phyloP scores from a whole-genome alignment of 2,888 invertebrate species.

The Leptinotarsa juncta region DNA sequence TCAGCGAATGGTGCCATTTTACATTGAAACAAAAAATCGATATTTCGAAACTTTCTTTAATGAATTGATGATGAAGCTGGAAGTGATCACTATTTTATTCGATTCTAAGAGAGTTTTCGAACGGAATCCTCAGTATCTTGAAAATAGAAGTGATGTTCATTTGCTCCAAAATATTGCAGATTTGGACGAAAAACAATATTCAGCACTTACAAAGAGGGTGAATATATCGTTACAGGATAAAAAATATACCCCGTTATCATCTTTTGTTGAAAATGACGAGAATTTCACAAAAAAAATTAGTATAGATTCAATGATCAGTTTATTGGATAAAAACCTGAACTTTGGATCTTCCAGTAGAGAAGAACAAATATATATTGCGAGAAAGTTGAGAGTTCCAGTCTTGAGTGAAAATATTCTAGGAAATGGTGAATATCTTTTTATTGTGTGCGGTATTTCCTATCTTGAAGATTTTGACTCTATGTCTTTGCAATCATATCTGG shows the following conservation, averaged over 20 bases:
- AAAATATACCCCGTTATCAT: not conserved
- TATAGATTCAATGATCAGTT: not conserved
- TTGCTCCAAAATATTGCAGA: not conserved
- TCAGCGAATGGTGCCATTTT: not conserved
- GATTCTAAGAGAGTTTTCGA: not conserved
- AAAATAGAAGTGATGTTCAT: not conserved
- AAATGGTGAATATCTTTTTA: not conserved
- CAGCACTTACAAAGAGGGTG: not conserved
- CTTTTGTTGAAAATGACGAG: not conserved
- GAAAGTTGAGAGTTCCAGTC: slow-evolving; percentile 11
- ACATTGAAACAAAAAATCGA: not conserved
- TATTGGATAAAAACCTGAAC: not conserved
- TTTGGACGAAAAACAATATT: slow-evolving; percentile 8
- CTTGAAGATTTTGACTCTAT: not conserved
- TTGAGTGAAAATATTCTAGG: not conserved
- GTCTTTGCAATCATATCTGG: not conserved
- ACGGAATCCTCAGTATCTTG: not conserved
- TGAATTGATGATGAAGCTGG: not conserved
- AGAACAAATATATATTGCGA: slow-evolving; percentile 2
- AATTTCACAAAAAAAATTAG: not conserved
- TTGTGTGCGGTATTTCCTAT: not conserved
- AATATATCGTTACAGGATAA: not conserved
- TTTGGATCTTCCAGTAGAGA: not conserved
- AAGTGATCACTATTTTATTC: not conserved
- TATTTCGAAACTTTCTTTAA: not conserved